Evolutionary conservation across 2,113 vertebrate genomes (phyloP), one percentile per base, ranked within the genome.

Genomic region (Brachyhypopomus gauderio): DNA sequence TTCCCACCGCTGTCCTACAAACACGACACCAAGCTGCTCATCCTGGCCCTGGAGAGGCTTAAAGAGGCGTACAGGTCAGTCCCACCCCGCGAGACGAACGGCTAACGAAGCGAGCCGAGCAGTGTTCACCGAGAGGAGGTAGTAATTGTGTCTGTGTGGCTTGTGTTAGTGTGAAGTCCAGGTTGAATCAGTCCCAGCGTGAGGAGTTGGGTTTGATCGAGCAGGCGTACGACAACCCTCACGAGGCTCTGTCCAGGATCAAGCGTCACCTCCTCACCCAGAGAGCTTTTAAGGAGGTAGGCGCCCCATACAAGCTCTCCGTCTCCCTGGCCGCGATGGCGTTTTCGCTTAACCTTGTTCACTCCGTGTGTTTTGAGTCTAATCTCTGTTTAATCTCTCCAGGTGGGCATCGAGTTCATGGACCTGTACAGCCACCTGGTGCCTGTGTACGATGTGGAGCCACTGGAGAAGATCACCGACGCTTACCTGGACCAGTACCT

Each of bases 361-460:
- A 14, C 5, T 14, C 69, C 11, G 20, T 52, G 17, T 36, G 6
- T 73, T 20, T 69, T 34, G 74, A 55, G 9, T 63, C 19, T 6
- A 6, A 63, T 36, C 22, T 41, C 11, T 62, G 41, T n/a, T 75
- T 8, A 38, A 64, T 17, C 75, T 66, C 73, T 81, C 14, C 52
- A 99, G 98, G 98, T 99, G 74, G 98, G 98, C 66, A 99, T 99
- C n/a, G 98, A 99, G 87, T 99, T 99, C 90, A 99, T 99, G 98
- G 98, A 99, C 91, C 92, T 99, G 74, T 99, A 99, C 91, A 99
- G 97, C 88, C 98, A 99, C 76, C 86, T 99, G 75, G 97, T 99
- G 45, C 98, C 98, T 0, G 98, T 99, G 66, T 99, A 99, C 64
- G 98, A 99, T 5, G 98, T 99, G 36, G 98, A 99, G 75, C 98